These are phyloP conservation scores for Lacerta viridis DNA, from an alignment of 2,797 vertebrate species.

Conservation along the genomic window DNA sequence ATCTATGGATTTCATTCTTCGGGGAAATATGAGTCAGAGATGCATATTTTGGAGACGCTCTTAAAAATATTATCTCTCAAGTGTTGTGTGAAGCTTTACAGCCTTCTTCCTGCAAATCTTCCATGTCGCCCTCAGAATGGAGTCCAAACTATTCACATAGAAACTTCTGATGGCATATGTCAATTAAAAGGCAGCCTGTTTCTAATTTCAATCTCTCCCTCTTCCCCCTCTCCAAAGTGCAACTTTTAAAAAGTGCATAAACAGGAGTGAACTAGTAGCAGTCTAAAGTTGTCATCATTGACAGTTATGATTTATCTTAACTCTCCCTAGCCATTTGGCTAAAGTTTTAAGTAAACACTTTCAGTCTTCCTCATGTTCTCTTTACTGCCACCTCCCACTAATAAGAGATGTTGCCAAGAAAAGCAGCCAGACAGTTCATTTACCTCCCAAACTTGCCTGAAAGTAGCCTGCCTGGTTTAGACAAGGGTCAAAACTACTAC, in stretches of 20 bases:
- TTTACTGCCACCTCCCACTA: slow-evolving; percentile 88
- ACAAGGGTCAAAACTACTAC: slow-evolving; percentile 84
- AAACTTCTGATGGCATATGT: slow-evolving; percentile 77
- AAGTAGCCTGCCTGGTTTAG: slow-evolving; percentile 84
- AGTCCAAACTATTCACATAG: slow-evolving; percentile 71
- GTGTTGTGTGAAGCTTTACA: slow-evolving; percentile 72
- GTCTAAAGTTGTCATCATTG: slow-evolving; percentile 87
- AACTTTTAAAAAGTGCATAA: slow-evolving; percentile 79
- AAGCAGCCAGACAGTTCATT: slow-evolving; percentile 89
- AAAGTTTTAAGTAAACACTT: slow-evolving; percentile 88
- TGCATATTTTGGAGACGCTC: slow-evolving; percentile 67
- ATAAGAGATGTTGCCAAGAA: slow-evolving; percentile 84
- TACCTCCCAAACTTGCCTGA: slow-evolving; percentile 86
- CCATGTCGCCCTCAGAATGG: slow-evolving; percentile 64
- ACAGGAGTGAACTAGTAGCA: slow-evolving; percentile 88
- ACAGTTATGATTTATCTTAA: slow-evolving; percentile 87
- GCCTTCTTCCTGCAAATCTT: slow-evolving; percentile 69
- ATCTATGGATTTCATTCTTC: slow-evolving; percentile 72
- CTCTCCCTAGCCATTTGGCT: slow-evolving; percentile 87
- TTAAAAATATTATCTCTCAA: slow-evolving; percentile 75
- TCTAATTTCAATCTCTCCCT: slow-evolving; percentile 60
- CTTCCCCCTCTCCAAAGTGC: slow-evolving; percentile 61
- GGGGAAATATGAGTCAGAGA: slow-evolving; percentile 71
- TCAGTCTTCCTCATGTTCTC: slow-evolving; percentile 85
- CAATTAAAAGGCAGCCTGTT: slow-evolving; percentile 75